A percentile compares a stretch with the other conserved stretches of the same genome.
These are phyloP conservation scores for Dissostichus mawsoni DNA, from an alignment of 2,113 vertebrate genomes.

Conservation along the genomic window DNA sequence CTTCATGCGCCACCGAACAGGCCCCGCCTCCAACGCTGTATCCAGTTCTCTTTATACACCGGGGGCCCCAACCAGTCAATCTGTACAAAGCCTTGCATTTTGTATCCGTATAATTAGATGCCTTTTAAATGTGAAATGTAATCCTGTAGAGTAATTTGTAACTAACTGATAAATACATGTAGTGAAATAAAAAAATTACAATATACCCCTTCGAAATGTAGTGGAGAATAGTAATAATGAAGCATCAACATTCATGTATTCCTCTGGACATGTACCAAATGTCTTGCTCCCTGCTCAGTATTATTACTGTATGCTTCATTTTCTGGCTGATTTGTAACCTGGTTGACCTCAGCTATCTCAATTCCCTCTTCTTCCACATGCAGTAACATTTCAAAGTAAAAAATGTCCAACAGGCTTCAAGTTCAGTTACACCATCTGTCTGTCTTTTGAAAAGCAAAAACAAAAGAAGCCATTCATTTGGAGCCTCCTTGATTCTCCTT, in stretches of 20 bases:
- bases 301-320: not conserved
- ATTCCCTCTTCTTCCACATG: not conserved
- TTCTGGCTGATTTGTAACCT: not conserved
- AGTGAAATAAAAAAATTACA: not conserved
- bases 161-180: not conserved
- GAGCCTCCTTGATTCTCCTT: slow-evolving; percentile 57
- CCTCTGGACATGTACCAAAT: not conserved
- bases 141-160: not conserved
- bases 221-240: not conserved
- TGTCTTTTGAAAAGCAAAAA: slow-evolving; percentile 54
- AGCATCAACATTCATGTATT: not conserved
- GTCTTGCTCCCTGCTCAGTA: not conserved
- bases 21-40: too few relatives aligned
- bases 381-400: not conserved
- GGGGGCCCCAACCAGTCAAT: not conserved
- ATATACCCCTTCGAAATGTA: not conserved
- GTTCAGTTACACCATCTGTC: slow-evolving; percentile 74
- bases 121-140: not conserved
- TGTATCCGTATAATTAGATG: not conserved
- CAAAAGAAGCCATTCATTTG: slow-evolving; percentile 63
- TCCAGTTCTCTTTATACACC: too few relatives aligned
- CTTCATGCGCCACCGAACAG: too few relatives aligned
- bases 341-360: not conserved
- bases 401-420: not conserved
- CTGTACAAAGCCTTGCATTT: not conserved